These are phyloP conservation scores for Zeus faber DNA, from an alignment of 2,113 vertebrate species.

Conservation along the genomic window DNA sequence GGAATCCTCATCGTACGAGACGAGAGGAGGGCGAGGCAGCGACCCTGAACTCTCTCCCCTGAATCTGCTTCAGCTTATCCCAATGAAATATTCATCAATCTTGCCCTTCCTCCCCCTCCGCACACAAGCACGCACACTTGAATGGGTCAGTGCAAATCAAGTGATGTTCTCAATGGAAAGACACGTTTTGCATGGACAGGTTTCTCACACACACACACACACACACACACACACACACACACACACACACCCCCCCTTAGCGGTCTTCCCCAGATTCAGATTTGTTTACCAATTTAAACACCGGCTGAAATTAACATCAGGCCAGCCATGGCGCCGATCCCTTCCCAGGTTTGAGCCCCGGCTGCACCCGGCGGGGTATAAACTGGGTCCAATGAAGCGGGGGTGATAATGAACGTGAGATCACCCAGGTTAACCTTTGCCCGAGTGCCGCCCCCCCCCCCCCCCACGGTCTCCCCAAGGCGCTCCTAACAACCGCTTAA, in stretches of 20 bases:
- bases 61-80: constrained; percentile 33
- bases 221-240: background rate
- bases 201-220: background rate
- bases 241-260: background rate
- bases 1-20: background rate
- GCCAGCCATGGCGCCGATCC: constrained; percentile 56
- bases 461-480: too few species aligned
- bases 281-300: too few species aligned
- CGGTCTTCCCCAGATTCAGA: too few species aligned
- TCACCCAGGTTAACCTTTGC: constrained; percentile 41
- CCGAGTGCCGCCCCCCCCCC: background rate
- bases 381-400: constrained; percentile 26
- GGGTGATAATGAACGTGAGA: constrained; percentile 41
- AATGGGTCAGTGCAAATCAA: too few species aligned
- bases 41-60: constrained; percentile 18
- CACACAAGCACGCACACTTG: too few species aligned
- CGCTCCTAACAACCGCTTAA: too few species aligned
- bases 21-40: background rate
- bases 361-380: constrained; percentile 14
- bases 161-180: too few species aligned
- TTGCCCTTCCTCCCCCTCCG: too few species aligned
- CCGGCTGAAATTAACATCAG: constrained; percentile 63
- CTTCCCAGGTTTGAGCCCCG: constrained; percentile 34
- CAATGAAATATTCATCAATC: constrained; percentile 43
- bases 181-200: too few species aligned